Base-by-base conservation (phyloP, 2,888 invertebrate species). In the Ophion slaviceki region DNA sequence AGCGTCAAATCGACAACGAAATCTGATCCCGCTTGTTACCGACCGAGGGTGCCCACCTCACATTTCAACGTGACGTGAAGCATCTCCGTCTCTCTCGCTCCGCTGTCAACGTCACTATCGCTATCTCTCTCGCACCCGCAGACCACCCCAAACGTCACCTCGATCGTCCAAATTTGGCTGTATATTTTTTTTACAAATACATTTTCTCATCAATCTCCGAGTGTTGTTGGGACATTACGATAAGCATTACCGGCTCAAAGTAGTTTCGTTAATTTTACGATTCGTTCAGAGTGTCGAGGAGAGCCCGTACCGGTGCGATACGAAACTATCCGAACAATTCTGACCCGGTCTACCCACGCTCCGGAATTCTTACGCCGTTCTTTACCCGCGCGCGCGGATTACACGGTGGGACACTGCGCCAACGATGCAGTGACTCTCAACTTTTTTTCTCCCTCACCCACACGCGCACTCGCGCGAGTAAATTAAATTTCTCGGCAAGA, bases 281-380 rank as follows among this genome's bases (percentile, higher is more conserved):
- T n/a, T 47, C 40, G 32, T 61, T 79, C 6, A n/a, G 24, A 40
- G 47, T 1, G 6, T 28, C 32, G 5, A 17, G 32, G 5, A 17
- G 40, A 57, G 77, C 36, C 59, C 71, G 47, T 24, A 24, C 24
- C 6, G 45, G 20, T 10, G 32, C 32, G 28, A 77, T 57, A 81
- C 59, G 53, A 67, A 82, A 57, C 61, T 74, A 82, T 86, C 62
- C 77, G 71, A 86, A 82, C 72, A 82, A 86, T 86, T 67, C 66
- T 53, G 82, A 82, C 67, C 80, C 80, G 80, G 72, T 80, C 85
- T 77, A 72, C 82, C 85, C 85, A 82, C 85, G 80, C 82, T 14
- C 11, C 47, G 76, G 72, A 86, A 86, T 86, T 86, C 82, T 86
- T 76, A 76, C 80, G 75, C 66, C 36, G 68, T 47, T 85, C 84